These are phyloP conservation scores for Cepphus grylle DNA, from an alignment of 2,113 vertebrate species.

Conservation along the genomic window DNA sequence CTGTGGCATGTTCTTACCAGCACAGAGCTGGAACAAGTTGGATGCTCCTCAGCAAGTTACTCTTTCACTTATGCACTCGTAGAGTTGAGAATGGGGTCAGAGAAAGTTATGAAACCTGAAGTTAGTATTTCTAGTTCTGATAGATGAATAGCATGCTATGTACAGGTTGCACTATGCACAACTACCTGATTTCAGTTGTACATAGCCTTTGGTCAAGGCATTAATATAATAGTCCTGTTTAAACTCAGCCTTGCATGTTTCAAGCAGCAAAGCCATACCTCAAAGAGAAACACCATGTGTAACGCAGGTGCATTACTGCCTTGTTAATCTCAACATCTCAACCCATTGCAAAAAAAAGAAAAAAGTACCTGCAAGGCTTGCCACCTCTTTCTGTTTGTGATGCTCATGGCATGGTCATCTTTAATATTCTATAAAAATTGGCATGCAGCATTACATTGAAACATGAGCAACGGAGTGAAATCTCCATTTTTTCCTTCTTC, in stretches of 20 bases:
- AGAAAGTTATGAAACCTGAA: neutral
- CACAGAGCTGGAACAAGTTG: neutral
- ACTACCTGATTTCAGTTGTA: neutral
- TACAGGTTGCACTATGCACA: neutral
- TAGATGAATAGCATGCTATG: neutral
- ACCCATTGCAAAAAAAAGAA: neutral
- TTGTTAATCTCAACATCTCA: neutral
- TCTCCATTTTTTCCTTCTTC: neutral
- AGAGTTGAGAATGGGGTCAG: neutral
- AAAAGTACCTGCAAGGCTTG: neutral
- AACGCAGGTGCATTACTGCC: neutral
- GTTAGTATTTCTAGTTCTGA: neutral
- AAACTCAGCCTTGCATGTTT: neutral
- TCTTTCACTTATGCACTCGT: neutral
- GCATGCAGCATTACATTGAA: neutral
- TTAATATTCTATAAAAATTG: neutral
- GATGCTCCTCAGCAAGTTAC: conserved; percentile 3
- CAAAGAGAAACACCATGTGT: neutral
- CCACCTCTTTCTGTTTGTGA: neutral
- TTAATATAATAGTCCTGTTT: neutral
- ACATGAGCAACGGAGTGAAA: neutral
- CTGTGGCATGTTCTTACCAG: neutral
- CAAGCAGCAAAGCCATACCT: neutral
- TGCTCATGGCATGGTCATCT: neutral
- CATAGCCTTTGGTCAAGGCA: neutral